A percentile compares a stretch with the other conserved stretches of the same genome.
Evolutionary conservation across 2,888 invertebrate genomes (phyloP).

Genomic region (Netelia inedita): DNA sequence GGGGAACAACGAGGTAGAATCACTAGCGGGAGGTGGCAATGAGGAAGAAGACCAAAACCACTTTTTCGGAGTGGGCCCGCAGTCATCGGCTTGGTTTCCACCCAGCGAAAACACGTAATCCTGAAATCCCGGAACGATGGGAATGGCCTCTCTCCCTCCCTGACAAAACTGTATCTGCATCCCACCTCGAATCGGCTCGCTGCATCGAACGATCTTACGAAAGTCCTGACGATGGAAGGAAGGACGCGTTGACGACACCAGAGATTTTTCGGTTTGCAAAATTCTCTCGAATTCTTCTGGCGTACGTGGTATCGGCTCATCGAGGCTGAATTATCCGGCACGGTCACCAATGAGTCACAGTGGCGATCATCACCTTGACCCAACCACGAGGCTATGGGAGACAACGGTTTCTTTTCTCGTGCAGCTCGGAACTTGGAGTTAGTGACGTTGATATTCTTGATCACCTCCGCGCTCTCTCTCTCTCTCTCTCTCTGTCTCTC

Average conservation of each 20-base stretch:
- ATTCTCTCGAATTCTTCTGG: not conserved
- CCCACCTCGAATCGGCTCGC: conserved; percentile 23
- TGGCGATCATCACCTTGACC: conserved; percentile 66
- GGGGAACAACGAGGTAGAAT: conserved; percentile 37
- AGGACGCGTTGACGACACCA: too few species aligned
- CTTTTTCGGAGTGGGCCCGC: conserved; percentile 36
- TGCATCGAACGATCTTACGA: conserved; percentile 35
- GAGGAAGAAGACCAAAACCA: conserved; percentile 57
- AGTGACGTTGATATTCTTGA: conserved; percentile 31
- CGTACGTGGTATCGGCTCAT: conserved; percentile 15
- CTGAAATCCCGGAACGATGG: conserved; percentile 49
- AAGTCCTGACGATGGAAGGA: not conserved
- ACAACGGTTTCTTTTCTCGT: conserved; percentile 50
- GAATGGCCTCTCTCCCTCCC: conserved; percentile 16
- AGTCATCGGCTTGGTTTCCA: conserved; percentile 40
- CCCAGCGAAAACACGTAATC: conserved; percentile 67
- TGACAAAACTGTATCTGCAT: conserved; percentile 45
- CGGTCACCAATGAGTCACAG: conserved; percentile 60
- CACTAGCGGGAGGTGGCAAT: conserved; percentile 45
- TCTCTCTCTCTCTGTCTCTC: not conserved
- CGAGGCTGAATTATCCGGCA: conserved; percentile 29
- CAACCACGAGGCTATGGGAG: conserved; percentile 56
- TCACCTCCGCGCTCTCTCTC: not conserved
- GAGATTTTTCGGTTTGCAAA: too few species aligned
- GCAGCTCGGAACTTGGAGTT: conserved; percentile 18